Percentiles rank a stretch among this genome's conserved stretches.
phyloP scores from a whole-genome alignment of 1,140 invertebrate species.

The Heliothis virescens region DNA sequence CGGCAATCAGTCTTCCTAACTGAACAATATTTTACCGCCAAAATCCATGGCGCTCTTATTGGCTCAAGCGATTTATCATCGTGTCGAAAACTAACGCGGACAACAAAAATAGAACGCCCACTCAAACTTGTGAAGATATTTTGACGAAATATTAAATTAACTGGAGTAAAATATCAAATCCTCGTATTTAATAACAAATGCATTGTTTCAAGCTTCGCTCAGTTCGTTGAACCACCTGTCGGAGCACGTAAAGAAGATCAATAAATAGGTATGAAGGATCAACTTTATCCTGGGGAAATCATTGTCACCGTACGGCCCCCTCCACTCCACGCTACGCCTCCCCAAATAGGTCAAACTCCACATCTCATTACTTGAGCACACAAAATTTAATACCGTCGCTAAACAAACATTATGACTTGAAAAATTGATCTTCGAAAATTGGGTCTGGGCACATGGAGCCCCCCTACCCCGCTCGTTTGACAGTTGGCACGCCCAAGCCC shows the following conservation, averaged over 20 bases:
- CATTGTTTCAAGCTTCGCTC: constrained; percentile 22
- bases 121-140: constrained; percentile 12
- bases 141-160: constrained; percentile 26
- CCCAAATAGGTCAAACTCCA: constrained; percentile 63
- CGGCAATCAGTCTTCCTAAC: constrained; percentile 28
- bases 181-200: constrained; percentile 28
- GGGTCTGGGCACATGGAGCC: constrained; percentile 74
- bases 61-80: constrained; percentile 31
- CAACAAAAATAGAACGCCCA: constrained; percentile 29
- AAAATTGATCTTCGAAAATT: constrained; percentile 67
- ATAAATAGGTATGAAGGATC: constrained; percentile 39
- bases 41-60: constrained; percentile 42
- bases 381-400: constrained; percentile 49
- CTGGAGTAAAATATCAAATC: not conserved
- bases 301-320: constrained; percentile 51
- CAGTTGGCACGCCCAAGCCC: constrained; percentile 73
- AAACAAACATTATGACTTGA: constrained; percentile 53
- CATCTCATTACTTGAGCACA: constrained; percentile 57
- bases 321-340: constrained; percentile 11
- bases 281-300: constrained; percentile 47
- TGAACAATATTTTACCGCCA: constrained; percentile 43
- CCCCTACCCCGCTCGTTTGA: constrained; percentile 62
- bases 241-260: constrained; percentile 30
- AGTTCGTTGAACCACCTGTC: constrained; percentile 46
- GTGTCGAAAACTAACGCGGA: constrained; percentile 40